A percentile compares a stretch with the other conserved stretches of the same genome.
These are phyloP conservation scores for Mystacornis crossleyi DNA, from an alignment of 2,113 vertebrate genomes.

Conservation along the genomic window DNA sequence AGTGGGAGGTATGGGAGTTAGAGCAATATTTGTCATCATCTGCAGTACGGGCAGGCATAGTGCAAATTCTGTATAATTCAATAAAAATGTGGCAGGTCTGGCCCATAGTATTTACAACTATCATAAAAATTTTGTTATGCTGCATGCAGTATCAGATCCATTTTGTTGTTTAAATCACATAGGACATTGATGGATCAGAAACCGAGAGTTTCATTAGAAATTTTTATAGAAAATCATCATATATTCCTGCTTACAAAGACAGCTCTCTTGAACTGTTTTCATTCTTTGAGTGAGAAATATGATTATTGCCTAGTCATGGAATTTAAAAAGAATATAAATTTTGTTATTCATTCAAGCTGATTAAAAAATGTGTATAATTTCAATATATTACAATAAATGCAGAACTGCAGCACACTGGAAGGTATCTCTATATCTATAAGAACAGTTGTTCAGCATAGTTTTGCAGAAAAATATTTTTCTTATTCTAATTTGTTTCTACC, in stretches of 20 bases:
- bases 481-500: not conserved
- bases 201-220: not conserved
- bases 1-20: not conserved
- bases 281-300: not conserved
- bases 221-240: not conserved
- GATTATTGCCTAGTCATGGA: not conserved
- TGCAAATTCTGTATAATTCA: not conserved
- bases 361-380: not conserved
- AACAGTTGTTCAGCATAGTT: not conserved
- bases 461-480: not conserved
- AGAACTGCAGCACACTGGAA: not conserved
- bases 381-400: not conserved
- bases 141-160: not conserved
- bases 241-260: not conserved
- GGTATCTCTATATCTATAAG: not conserved
- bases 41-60: not conserved
- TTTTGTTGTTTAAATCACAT: not conserved
- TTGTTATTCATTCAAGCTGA: not conserved
- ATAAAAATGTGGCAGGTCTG: not conserved
- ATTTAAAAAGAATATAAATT: not conserved
- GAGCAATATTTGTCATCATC: not conserved
- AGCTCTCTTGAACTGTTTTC: not conserved
- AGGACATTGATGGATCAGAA: not conserved
- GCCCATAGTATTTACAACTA: not conserved
- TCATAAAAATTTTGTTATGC: not conserved